phyloP scores from a whole-genome alignment of 2,113 vertebrate genomes.

The Hylia prasina region DNA sequence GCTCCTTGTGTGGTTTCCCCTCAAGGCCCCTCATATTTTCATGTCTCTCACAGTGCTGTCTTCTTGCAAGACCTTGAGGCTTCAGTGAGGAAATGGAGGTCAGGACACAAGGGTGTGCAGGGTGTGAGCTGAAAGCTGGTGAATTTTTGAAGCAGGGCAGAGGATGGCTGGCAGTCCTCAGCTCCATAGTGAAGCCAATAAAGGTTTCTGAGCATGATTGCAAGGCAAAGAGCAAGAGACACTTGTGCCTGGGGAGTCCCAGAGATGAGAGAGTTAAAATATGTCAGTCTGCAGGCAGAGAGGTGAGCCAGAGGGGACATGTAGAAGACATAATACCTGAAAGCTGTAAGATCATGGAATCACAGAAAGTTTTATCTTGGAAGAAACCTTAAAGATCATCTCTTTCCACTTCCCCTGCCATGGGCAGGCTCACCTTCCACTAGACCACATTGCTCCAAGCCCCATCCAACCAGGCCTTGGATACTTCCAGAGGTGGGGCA shows the following conservation, averaged over 20 bases:
- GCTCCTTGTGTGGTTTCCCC: not conserved
- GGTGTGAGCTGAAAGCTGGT: not conserved
- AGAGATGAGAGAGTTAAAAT: not conserved
- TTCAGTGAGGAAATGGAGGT: accelerated
- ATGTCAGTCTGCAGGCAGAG: not conserved
- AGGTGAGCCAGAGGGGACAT: not conserved
- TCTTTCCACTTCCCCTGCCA: not conserved
- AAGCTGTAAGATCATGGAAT: not conserved
- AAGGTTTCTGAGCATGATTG: not conserved
- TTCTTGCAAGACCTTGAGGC: not conserved
- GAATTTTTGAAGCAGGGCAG: not conserved
- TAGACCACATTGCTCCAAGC: not conserved
- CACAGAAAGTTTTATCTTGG: not conserved
- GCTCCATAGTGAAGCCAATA: accelerated
- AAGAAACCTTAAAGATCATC: not conserved
- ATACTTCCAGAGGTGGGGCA: not conserved
- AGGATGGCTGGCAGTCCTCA: not conserved
- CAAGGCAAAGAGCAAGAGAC: not conserved
- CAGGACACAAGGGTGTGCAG: not conserved
- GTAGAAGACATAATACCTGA: not conserved
- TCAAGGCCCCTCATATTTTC: not conserved
- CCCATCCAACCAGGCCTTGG: not conserved
- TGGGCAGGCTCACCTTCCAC: not conserved
- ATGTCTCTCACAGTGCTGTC: accelerated
- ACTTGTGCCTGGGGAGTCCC: not conserved